phyloP scores from a whole-genome alignment of 2,888 invertebrate genomes.

The Cheilosia soror region DNA sequence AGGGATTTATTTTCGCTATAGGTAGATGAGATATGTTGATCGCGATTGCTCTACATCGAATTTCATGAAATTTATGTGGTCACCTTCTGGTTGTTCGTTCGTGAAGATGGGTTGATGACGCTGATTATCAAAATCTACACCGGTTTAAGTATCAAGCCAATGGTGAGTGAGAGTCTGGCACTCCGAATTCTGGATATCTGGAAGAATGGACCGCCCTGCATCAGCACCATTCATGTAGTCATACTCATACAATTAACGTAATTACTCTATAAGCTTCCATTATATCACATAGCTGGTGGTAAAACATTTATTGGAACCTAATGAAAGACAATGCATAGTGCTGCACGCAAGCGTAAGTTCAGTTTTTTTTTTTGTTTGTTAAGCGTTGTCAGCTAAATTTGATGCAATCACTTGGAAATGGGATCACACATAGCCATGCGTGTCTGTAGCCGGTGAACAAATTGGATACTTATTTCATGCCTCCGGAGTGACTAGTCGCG shows the following conservation, averaged over 20 bases:
- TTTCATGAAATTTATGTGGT: too few species aligned
- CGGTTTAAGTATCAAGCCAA: too few species aligned
- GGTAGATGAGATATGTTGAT: too few species aligned
- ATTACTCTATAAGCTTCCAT: neutral
- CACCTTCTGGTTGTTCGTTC: too few species aligned
- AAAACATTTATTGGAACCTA: slow-evolving; percentile 10
- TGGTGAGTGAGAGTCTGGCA: too few species aligned
- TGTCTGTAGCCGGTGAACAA: slow-evolving; percentile 35
- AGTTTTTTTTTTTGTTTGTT: slow-evolving; percentile 10
- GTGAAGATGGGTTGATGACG: too few species aligned
- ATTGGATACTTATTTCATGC: slow-evolving; percentile 36
- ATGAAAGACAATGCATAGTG: slow-evolving; percentile 9
- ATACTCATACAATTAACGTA: slow-evolving; percentile 7
- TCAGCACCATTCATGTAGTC: neutral
- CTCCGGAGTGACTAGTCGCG: slow-evolving; percentile 39
- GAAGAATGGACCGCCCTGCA: too few species aligned
- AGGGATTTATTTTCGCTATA: too few species aligned
- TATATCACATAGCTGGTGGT: slow-evolving; percentile 2
- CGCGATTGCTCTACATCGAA: too few species aligned
- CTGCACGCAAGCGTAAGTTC: slow-evolving; percentile 26
- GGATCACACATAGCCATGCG: slow-evolving; percentile 30
- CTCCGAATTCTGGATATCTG: too few species aligned
- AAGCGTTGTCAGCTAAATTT: slow-evolving; percentile 37
- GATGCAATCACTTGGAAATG: slow-evolving; percentile 35
- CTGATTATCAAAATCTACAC: too few species aligned